Conservation (phyloP, 1,140 invertebrate species). For the Popillia japonica region DNA sequence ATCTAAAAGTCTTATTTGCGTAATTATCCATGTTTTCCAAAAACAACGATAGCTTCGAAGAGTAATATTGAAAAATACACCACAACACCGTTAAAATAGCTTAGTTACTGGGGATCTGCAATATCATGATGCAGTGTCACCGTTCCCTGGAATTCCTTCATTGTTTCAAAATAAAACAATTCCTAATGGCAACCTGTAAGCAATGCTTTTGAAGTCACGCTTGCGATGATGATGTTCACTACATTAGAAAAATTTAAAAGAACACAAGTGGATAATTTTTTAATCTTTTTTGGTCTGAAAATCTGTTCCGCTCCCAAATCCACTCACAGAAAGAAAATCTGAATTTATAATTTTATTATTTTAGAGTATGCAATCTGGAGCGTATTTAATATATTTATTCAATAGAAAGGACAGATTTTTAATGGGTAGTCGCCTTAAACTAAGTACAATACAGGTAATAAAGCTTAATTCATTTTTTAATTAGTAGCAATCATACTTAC, state of each 20-base stretch:
- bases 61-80: no score
- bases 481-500: not conserved
- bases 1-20: no score
- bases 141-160: no score
- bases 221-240: conserved; percentile 15
- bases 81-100: no score
- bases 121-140: no score
- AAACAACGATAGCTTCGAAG: no score
- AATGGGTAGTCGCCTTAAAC: conserved; percentile 75
- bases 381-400: conserved; percentile 76
- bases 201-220: no score
- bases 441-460: conserved; percentile 52
- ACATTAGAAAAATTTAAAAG: conserved; percentile 44
- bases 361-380: conserved; percentile 57
- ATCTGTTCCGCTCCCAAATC: no score
- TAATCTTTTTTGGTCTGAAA: no score
- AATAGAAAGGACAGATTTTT: conserved; percentile 82
- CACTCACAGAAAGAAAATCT: not conserved
- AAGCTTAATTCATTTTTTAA: not conserved
- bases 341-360: conserved; percentile 63
- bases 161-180: no score
- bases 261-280: not conserved
- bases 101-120: no score
- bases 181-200: not conserved
- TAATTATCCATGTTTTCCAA: no score